Conservation (phyloP, 1,140 invertebrate species). For the Chelonus insularis region DNA sequence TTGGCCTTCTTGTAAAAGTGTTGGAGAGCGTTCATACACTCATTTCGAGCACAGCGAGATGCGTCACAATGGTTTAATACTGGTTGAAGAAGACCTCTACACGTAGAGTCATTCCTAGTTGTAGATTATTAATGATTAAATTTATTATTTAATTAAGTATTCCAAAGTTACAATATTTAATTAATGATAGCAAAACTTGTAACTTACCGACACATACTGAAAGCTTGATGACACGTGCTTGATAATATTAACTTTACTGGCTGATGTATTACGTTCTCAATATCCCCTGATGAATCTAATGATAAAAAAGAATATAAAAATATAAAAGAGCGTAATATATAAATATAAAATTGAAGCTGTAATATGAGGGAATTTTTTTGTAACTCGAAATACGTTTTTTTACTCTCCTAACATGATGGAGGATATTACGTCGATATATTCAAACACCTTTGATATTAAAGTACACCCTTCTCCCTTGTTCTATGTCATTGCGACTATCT, state of each 20-base stretch:
- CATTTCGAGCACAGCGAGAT: constrained; percentile 75
- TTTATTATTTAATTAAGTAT: background rate
- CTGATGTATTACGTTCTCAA: constrained; percentile 45
- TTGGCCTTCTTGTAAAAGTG: constrained; percentile 80
- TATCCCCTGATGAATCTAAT: constrained; percentile 33
- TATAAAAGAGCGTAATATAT: background rate
- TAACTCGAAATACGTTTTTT: background rate
- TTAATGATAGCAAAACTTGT: background rate
- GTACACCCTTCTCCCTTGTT: constrained; percentile 2
- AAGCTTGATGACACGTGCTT: constrained; percentile 58
- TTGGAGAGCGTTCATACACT: constrained; percentile 85
- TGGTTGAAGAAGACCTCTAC: constrained; percentile 73
- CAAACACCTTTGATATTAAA: constrained; percentile 15
- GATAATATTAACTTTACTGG: constrained; percentile 50
- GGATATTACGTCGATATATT: constrained; percentile 18
- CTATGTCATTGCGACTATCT: background rate
- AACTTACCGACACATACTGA: constrained; percentile 57
- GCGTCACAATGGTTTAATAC: constrained; percentile 80
- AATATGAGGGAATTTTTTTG: constrained; percentile 8
- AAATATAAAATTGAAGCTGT: background rate
- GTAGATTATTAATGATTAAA: background rate
- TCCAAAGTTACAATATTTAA: background rate
- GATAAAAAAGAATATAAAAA: constrained; percentile 27
- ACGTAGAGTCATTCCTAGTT: constrained; percentile 73
- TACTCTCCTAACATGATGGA: background rate